These are phyloP conservation scores for Pelosia muscerda DNA, from an alignment of 2,888 invertebrate species.

Conservation along the genomic window DNA sequence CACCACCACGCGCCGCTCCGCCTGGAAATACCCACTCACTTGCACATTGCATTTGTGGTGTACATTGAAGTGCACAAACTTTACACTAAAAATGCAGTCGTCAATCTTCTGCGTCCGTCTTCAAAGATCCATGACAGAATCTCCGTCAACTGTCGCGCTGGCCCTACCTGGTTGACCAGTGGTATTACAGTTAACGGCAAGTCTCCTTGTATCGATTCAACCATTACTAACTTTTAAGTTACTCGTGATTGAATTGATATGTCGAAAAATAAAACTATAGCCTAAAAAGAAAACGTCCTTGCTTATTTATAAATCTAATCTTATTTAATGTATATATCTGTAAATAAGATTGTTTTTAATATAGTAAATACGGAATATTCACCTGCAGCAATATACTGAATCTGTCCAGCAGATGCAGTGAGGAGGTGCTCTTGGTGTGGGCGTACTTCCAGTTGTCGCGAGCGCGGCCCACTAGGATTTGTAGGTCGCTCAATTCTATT, in stretches of 20 bases:
- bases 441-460: slow-evolving; percentile 97
- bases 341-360: neutral
- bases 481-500: slow-evolving; percentile 93
- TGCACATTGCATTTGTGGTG: neutral
- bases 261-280: too few species aligned
- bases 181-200: too few species aligned
- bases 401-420: slow-evolving; percentile 94
- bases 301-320: neutral
- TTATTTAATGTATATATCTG: neutral
- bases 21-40: slow-evolving; percentile 68
- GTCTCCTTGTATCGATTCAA: too few species aligned
- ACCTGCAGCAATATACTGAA: slow-evolving; percentile 90
- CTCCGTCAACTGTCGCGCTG: too few species aligned
- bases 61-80: too few species aligned
- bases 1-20: slow-evolving; percentile 93
- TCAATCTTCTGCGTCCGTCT: too few species aligned
- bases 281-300: too few species aligned
- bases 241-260: too few species aligned
- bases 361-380: neutral
- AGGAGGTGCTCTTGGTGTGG: slow-evolving; percentile 93
- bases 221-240: too few species aligned
- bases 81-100: too few species aligned
- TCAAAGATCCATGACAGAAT: too few species aligned
- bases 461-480: slow-evolving; percentile 95
- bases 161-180: too few species aligned